Base-by-base conservation (phyloP, 1,140 invertebrate genomes). In the Aphidius ervi region DNA sequence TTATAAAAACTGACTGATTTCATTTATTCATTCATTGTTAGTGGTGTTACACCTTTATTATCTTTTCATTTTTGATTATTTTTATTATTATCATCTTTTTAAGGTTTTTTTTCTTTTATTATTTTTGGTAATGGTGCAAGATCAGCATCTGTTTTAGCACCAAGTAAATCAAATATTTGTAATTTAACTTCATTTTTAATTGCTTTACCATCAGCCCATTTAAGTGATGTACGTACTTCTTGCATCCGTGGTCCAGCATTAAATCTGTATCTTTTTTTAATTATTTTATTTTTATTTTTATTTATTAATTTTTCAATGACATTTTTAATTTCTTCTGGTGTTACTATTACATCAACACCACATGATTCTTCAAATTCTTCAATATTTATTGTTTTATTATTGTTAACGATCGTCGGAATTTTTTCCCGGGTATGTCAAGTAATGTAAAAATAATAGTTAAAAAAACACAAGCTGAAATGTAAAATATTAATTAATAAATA, bases 171-270 rank as follows among this genome's bases (percentile, higher is more conserved):
- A 50, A 96, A 82, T 56, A 98, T 80, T 79, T 94, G 93, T 9
- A 90, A 70, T 78, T 97, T 94, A 47, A 98, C 88, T 85, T 98
- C 96, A 82, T 85, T 91, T 81, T 98, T 99, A 1, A 98, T 81
- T 45, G 86, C 86, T 81, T 95, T 96, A 1, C 94, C 95, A 86
- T 99, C 95, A 52, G 94, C 96, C 94, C 94, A 99, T 71, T 90
- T 91, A 53, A 98, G 80, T 61, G 81, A 77, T 49, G 77, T 82
- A 67, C 93, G 84, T 0, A 95, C 88, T 78, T 90, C 87, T 82
- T 94, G 89, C 87, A 98, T 90, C 1, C 98, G 73, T 56, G 87
- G 82, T 20, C 94, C 94, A 58, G 86, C 76, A 78, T 94, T 95
- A 72, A 91, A 97, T 39, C 86, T 84, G 77, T 98, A 98, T 63